A percentile compares a stretch with the other conserved stretches of the same genome.
phyloP scores from a whole-genome alignment of 2,113 vertebrate species.

The Elachura formosa region DNA sequence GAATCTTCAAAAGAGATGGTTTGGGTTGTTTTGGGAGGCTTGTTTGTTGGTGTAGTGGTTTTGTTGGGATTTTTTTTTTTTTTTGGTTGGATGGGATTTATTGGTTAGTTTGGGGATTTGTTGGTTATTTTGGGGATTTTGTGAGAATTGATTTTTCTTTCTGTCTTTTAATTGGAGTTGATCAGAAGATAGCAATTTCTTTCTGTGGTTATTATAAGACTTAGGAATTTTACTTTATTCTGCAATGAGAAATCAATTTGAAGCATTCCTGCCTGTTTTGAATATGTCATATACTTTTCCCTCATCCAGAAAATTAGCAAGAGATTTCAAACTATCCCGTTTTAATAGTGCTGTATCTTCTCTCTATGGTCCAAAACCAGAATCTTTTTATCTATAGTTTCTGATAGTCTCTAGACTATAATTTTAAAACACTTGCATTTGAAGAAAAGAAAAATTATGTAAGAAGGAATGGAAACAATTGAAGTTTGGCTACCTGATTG shows the following conservation, averaged over 20 bases:
- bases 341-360: not conserved
- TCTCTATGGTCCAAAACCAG: not conserved
- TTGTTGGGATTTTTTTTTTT: not conserved
- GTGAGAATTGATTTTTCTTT: not conserved
- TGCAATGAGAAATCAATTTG: not conserved
- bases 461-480: not conserved
- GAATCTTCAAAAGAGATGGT: not conserved
- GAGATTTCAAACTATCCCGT: not conserved
- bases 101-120: not conserved
- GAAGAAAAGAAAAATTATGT: not conserved
- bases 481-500: not conserved
- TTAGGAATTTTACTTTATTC: not conserved
- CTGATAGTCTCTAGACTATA: not conserved
- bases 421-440: not conserved
- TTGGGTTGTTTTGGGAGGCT: rapidly evolving
- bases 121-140: not conserved
- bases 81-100: not conserved
- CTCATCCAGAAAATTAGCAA: not conserved
- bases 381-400: not conserved
- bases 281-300: not conserved
- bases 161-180: not conserved
- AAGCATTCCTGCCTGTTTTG: not conserved
- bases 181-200: not conserved
- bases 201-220: not conserved
- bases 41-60: not conserved